These are phyloP conservation scores for Prionace glauca DNA, from an alignment of 2,797 vertebrate species.

Conservation along the genomic window DNA sequence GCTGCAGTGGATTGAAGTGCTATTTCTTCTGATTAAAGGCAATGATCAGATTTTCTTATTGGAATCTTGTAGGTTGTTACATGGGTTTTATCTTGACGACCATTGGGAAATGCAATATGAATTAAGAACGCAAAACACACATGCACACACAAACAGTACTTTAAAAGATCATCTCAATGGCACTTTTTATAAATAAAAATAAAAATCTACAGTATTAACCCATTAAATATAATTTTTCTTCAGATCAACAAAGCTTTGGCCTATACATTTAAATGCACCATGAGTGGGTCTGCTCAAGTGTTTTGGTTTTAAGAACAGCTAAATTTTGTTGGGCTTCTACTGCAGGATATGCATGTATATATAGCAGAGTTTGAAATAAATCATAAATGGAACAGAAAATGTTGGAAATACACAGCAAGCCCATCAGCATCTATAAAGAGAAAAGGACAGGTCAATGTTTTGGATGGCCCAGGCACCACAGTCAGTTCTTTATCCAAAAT, in stretches of 20 bases:
- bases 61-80: not conserved
- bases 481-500: not conserved
- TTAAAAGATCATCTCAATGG: conserved; percentile 21
- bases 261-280: not conserved
- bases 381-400: not conserved
- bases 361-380: not conserved
- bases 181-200: not conserved
- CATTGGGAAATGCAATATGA: not conserved
- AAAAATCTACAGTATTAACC: not conserved
- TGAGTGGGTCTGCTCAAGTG: not conserved
- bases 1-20: not conserved
- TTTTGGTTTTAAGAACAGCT: not conserved
- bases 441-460: not conserved
- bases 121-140: not conserved
- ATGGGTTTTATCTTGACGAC: not conserved
- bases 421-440: not conserved
- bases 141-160: not conserved
- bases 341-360: not conserved
- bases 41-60: not conserved
- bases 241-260: conserved; percentile 21
- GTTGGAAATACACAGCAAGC: not conserved
- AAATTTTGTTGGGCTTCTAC: not conserved
- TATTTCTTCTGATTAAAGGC: not conserved
- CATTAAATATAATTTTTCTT: conserved; percentile 1
- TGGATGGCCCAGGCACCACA: too few species aligned